These are phyloP conservation scores for Carlito syrichta DNA, from an alignment of 2,113 vertebrate species.

Conservation along the genomic window DNA sequence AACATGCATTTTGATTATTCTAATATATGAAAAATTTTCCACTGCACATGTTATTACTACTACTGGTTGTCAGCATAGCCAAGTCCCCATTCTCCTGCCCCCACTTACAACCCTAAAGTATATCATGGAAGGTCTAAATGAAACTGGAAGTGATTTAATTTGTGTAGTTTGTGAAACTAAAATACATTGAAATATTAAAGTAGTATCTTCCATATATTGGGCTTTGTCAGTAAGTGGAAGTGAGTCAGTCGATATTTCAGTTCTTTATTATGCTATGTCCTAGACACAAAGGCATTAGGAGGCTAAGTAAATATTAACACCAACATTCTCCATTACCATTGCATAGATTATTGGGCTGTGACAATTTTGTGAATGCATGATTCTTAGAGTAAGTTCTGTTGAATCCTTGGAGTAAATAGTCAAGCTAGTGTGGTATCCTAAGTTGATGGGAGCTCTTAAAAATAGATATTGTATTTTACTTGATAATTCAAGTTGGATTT, in stretches of 20 bases:
- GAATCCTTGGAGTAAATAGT: neutral
- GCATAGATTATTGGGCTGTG: neutral
- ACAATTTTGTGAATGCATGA: neutral
- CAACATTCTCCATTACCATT: neutral
- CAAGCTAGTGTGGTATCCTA: neutral
- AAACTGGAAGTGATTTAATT: neutral
- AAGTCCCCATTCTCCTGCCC: neutral
- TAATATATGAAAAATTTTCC: neutral
- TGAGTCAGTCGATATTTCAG: neutral
- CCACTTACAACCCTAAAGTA: neutral
- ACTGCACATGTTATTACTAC: neutral
- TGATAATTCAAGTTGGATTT: neutral
- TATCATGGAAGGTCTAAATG: neutral
- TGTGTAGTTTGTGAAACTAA: neutral
- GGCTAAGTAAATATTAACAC: neutral
- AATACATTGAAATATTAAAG: slow-evolving; percentile 17
- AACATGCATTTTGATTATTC: neutral
- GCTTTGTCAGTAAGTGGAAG: neutral
- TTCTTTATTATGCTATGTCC: neutral
- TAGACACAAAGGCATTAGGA: neutral
- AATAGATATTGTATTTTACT: neutral
- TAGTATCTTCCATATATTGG: neutral
- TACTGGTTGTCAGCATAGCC: neutral
- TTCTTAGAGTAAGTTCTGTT: no score
- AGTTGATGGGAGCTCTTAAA: neutral